Conservation (phyloP, 1,140 invertebrate genomes). For the Galleria mellonella region DNA sequence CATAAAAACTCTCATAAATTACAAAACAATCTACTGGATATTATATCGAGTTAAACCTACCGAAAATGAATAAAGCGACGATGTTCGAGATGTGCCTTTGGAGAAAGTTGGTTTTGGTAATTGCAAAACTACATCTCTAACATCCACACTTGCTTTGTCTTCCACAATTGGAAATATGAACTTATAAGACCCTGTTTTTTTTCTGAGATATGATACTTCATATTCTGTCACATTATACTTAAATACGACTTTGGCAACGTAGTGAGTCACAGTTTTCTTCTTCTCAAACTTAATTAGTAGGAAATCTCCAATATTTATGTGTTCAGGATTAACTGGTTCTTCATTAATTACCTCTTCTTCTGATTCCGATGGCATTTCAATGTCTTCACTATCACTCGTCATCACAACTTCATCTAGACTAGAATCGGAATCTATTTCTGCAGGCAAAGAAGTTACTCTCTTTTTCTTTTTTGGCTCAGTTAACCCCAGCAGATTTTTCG, state of each 20-base stretch:
- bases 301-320: conserved; percentile 25
- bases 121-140: conserved; percentile 25
- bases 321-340: conserved; percentile 16
- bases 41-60: conserved; percentile 20
- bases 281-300: conserved; percentile 31
- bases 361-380: conserved; percentile 13
- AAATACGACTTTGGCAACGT: conserved; percentile 20
- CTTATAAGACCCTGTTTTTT: conserved; percentile 17
- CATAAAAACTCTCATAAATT: conserved; percentile 6
- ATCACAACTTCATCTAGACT: conserved; percentile 22
- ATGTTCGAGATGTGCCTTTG: conserved; percentile 23
- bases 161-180: conserved; percentile 19
- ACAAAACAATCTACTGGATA: conserved; percentile 13
- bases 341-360: conserved; percentile 14
- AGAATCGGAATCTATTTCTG: conserved; percentile 23
- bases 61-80: conserved; percentile 19
- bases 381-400: conserved; percentile 22
- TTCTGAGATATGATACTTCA: conserved; percentile 17
- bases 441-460: conserved; percentile 15
- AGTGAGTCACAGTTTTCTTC: conserved; percentile 20
- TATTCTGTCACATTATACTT: conserved; percentile 20
- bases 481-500: conserved; percentile 21
- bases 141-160: conserved; percentile 23
- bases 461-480: conserved; percentile 20
- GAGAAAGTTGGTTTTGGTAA: conserved; percentile 25